Evolutionary conservation across 2,113 vertebrate genomes (phyloP).

Genomic region (Coturnix japonica): DNA sequence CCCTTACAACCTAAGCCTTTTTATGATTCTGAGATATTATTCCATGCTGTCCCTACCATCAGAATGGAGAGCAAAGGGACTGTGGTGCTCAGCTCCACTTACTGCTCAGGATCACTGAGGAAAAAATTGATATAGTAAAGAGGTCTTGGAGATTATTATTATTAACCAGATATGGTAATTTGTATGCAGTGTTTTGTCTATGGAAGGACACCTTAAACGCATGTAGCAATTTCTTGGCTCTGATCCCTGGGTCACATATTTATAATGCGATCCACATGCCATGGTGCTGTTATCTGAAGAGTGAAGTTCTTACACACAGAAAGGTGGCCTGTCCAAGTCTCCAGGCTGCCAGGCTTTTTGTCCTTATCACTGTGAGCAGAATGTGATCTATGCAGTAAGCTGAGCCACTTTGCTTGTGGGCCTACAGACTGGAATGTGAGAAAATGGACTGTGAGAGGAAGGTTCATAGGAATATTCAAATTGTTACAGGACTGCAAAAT

Average conservation of each 20-base stretch:
- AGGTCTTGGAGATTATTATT: not conserved
- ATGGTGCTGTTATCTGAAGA: not conserved
- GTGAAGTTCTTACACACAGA: not conserved
- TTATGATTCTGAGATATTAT: too few species aligned
- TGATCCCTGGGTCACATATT: not conserved
- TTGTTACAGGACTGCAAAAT: not conserved
- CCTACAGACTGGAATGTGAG: not conserved
- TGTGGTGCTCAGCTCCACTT: accelerated
- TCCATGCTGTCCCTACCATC: too few species aligned
- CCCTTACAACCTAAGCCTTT: too few species aligned
- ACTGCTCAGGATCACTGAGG: not conserved
- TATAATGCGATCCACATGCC: not conserved
- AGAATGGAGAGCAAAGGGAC: not conserved
- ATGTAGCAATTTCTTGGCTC: not conserved
- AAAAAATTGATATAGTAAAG: accelerated
- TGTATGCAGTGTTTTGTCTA: not conserved
- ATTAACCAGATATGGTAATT: not conserved
- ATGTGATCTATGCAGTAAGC: not conserved
- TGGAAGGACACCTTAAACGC: not conserved
- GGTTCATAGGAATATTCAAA: not conserved
- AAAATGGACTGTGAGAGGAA: not conserved
- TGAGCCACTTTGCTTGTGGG: not conserved
- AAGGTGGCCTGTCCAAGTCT: not conserved
- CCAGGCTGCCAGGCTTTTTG: not conserved
- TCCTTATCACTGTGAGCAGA: not conserved